Evolutionary conservation across 2,888 invertebrate genomes (phyloP), one percentile per base, ranked within the genome.

Genomic region (Sinohyriopsis cumingii): DNA sequence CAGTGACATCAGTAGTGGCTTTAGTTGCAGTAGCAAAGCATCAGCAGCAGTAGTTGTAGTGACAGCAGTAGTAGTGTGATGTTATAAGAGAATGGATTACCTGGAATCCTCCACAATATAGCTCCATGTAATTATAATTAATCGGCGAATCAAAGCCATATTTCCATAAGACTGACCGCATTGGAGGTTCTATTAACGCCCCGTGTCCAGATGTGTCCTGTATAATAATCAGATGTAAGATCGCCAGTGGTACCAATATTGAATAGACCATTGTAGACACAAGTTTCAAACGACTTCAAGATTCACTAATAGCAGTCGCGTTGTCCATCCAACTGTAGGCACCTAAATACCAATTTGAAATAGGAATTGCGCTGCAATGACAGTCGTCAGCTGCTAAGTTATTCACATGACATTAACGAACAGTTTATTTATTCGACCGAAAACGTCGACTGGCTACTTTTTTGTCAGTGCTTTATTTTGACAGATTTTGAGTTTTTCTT

Each of bases 111-210:
- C 77, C 77, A 53, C 77, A 77, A 24, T 69, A 77, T 15, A 77
- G 60, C 6, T 69, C 54, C 65, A 67, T 77, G 75, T 75, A 77
- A 56, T 77, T 73, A 55, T 77, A 77, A 54, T 77, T 77, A 3
- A 77, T 65, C 0, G 77, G 77, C 0, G 71, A 24, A n/a, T 75
- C 75, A 55, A 73, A 77, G 19, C 74, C 75, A 25, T 72, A 71
- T 19, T 61, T 55, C 75, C 77, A 77, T n/a, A 68, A 63, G 3
- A 75, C 33, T 24, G 73, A 73, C 33, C 77, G 66, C 77, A 75
- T 77, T 45, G 77, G 75, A 3, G 77, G 77, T 55, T 75, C 77
- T 45, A 65, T 5, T 73, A 77, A 67, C 9, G 73, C 75, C 12
- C 77, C 77, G 45, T 77, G 77, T 28, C 74, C 67, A 9, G 28